A percentile compares a stretch with the other conserved stretches of the same genome.
phyloP scores from a whole-genome alignment of 2,797 vertebrate genomes.

The Lophotriccus pileatus region DNA sequence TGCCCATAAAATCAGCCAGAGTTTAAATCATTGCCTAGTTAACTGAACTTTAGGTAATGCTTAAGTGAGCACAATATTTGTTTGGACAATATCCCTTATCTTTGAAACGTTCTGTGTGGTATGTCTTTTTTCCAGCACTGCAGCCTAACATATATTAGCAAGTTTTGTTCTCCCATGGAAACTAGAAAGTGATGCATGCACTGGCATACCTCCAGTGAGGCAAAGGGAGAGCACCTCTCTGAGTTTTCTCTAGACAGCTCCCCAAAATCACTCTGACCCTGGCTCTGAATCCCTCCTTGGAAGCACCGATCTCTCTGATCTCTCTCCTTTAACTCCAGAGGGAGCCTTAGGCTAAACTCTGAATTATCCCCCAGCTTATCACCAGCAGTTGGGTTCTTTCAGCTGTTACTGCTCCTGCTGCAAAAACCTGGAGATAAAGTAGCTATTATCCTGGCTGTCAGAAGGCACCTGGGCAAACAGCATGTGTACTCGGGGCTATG shows the following conservation, averaged over 20 bases:
- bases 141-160: not conserved
- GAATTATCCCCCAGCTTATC: not conserved
- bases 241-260: not conserved
- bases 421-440: not conserved
- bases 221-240: fast-evolving
- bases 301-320: not conserved
- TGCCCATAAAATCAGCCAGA: not conserved
- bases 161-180: not conserved
- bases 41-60: not conserved
- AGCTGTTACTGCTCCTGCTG: not conserved
- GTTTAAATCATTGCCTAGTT: not conserved
- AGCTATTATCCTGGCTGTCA: not conserved
- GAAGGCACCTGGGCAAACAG: not conserved
- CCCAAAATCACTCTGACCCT: not conserved
- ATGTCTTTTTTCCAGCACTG: not conserved
- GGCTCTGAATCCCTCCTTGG: not conserved
- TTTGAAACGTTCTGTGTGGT: not conserved
- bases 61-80: not conserved
- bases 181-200: not conserved
- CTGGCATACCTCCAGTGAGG: not conserved
- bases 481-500: not conserved
- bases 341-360: constrained; percentile 33
- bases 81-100: not conserved
- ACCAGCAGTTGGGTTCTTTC: not conserved
- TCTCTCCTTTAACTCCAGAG: constrained; percentile 37